Base-by-base conservation (phyloP, 2,113 vertebrate species). In the Thalassarche chlororhynchos region DNA sequence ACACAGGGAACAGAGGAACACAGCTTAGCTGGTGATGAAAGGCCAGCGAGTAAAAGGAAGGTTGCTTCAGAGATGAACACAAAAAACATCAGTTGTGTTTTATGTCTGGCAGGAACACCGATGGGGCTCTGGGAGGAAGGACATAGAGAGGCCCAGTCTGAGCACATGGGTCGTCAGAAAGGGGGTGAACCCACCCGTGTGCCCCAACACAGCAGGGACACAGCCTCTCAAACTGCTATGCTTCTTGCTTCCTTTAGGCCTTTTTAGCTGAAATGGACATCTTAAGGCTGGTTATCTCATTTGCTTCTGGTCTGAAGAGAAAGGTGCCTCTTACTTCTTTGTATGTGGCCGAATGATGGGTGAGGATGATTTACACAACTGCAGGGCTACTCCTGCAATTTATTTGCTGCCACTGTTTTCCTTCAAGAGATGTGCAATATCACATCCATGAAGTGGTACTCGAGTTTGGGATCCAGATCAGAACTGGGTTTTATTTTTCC, bases 151-250 rank as follows among this genome's bases (percentile, higher is more conserved):
- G 13, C 9, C 12, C 17, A 17, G 5, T n/a, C 47, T 32, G 34
- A 69, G 42, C 23, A 11, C 12, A 23, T 10, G 16, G 20, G 15
- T 47, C 82, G 25, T 68, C 21, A 78, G 47, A 72, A 58, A 52
- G 19, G 7, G 13, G 15, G 20, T 21, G 40, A 78, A 44, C 9
- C n/a, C 51, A 34, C 8, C 7, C 0, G 0, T 36, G 14, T 83
- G 26, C 34, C 21, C 25, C 42, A 74, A 34, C 20, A 57, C 9
- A 51, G 9, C 20, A 57, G 52, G 54, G 25, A 25, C 9, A 44
- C 24, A 74, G 14, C 15, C 29, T 78, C 42, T 52, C 65, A 68
- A 52, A 61, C 34, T 29, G 36, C 32, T 29, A 15, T 28, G 13
- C 3, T 64, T 36, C 60, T 83, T 42, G 36, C 12, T 78, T 36